Evolutionary conservation across 2,888 invertebrate genomes (phyloP).

Genomic region (Lepidonotus clava): DNA sequence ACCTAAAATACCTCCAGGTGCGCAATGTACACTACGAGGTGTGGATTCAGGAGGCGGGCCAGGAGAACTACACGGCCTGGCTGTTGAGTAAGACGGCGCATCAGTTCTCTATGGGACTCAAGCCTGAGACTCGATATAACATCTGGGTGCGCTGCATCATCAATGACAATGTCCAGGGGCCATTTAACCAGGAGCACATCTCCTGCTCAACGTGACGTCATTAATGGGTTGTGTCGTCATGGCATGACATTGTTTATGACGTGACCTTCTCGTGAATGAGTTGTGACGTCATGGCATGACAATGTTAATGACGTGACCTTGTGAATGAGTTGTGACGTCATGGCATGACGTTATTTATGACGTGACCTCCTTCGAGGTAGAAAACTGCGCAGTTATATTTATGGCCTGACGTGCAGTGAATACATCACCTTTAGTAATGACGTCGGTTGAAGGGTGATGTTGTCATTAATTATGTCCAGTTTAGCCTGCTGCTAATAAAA

Average conservation of each 20-base stretch:
- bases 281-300: background rate
- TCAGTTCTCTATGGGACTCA: slow-evolving; percentile 57
- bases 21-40: slow-evolving; percentile 69
- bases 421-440: no score
- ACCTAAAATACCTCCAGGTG: slow-evolving; percentile 65
- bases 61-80: slow-evolving; percentile 62
- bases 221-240: background rate
- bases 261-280: background rate
- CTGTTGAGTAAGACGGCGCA: slow-evolving; percentile 58
- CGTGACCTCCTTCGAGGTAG: background rate
- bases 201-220: slow-evolving; percentile 51
- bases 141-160: slow-evolving; percentile 71
- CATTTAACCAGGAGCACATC: slow-evolving; percentile 66
- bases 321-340: background rate
- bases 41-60: slow-evolving; percentile 66
- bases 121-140: slow-evolving; percentile 62
- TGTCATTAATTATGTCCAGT: no score
- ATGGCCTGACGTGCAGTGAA: no score
- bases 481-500: no score
- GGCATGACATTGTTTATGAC: background rate
- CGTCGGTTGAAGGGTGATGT: no score
- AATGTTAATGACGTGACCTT: background rate
- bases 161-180: slow-evolving; percentile 63
- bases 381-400: no score
- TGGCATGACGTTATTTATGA: background rate